A percentile compares a stretch with the other conserved stretches of the same genome.
These are phyloP conservation scores for Tenebrosternarchus preto DNA, from an alignment of 2,113 vertebrate genomes.

Conservation along the genomic window DNA sequence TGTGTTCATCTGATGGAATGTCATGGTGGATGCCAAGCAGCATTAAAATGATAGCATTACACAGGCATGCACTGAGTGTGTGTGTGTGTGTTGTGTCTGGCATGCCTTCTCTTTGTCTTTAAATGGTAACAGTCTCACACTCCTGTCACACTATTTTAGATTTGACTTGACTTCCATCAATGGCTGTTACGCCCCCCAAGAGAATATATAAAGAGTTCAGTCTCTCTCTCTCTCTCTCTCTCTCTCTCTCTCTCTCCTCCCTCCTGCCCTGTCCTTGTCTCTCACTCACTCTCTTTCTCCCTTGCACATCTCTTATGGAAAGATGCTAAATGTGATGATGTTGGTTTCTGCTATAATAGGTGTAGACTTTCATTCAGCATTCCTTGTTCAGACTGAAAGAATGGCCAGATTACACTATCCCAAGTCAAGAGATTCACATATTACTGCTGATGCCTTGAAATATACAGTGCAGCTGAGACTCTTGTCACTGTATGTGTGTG, in stretches of 20 bases:
- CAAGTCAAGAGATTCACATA: not conserved
- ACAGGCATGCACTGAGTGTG: constrained; percentile 36
- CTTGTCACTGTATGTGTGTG: not conserved
- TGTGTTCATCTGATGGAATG: constrained; percentile 28
- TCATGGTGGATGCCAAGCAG: constrained; percentile 9
- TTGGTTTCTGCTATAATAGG: constrained; percentile 11
- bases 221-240: not conserved
- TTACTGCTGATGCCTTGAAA: too few relatives aligned
- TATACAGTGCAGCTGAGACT: too few relatives aligned
- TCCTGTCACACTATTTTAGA: constrained; percentile 11
- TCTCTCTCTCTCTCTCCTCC: constrained; percentile 2
- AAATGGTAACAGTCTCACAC: constrained; percentile 49
- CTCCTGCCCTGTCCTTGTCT: not conserved
- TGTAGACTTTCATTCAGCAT: constrained; percentile 15
- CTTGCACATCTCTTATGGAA: not conserved
- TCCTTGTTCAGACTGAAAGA: constrained; percentile 13
- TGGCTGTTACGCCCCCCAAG: not conserved
- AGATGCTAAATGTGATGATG: constrained; percentile 10
- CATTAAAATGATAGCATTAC: constrained; percentile 32
- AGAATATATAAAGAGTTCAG: not conserved
- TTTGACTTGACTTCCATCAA: not conserved
- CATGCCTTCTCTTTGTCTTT: constrained; percentile 48
- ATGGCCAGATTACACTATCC: not conserved
- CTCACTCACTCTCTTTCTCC: not conserved
- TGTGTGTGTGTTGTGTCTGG: constrained; percentile 7